phyloP scores from a whole-genome alignment of 2,888 invertebrate species.

The Caprella mutica region DNA sequence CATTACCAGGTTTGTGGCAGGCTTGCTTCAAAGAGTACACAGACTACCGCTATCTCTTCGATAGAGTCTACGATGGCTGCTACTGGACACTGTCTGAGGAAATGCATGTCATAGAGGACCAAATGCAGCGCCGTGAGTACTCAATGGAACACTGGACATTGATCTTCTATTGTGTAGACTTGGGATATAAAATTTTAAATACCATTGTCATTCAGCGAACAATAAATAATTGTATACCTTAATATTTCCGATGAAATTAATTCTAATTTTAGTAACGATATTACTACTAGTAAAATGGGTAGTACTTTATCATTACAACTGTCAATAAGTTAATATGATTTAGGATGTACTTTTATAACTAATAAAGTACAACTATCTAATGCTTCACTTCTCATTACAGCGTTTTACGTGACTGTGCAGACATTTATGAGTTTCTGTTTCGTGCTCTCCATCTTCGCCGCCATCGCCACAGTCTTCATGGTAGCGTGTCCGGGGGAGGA shows the following conservation, averaged over 20 bases:
- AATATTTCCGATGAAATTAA: too few species aligned
- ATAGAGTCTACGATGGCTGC: slow-evolving; percentile 69
- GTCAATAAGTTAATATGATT: too few species aligned
- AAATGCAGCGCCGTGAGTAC: slow-evolving; percentile 61
- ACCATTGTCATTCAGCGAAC: too few species aligned
- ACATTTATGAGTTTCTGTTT: slow-evolving; percentile 84
- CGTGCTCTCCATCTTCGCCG: slow-evolving; percentile 60
- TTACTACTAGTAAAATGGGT: too few species aligned
- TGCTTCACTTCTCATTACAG: slow-evolving; percentile 45
- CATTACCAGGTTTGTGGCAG: slow-evolving; percentile 73
- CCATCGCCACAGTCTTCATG: slow-evolving; percentile 65
- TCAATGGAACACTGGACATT: too few species aligned
- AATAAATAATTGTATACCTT: slow-evolving; percentile 83
- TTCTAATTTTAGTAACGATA: too few species aligned
- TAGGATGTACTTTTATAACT: slow-evolving; percentile 78
- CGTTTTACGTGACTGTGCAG: slow-evolving; percentile 86
- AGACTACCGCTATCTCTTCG: slow-evolving; percentile 68
- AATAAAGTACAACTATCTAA: slow-evolving; percentile 43
- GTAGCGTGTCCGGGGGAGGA: slow-evolving; percentile 77
- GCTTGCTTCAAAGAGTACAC: slow-evolving; percentile 81
- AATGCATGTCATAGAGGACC: slow-evolving; percentile 84
- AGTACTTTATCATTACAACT: too few species aligned
- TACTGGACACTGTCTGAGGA: slow-evolving; percentile 98
- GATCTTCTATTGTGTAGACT: too few species aligned
- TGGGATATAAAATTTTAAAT: too few species aligned